Evolutionary conservation across 2,888 invertebrate genomes (phyloP), one percentile per base, ranked within the genome.

Genomic region (Nowickia ferox): DNA sequence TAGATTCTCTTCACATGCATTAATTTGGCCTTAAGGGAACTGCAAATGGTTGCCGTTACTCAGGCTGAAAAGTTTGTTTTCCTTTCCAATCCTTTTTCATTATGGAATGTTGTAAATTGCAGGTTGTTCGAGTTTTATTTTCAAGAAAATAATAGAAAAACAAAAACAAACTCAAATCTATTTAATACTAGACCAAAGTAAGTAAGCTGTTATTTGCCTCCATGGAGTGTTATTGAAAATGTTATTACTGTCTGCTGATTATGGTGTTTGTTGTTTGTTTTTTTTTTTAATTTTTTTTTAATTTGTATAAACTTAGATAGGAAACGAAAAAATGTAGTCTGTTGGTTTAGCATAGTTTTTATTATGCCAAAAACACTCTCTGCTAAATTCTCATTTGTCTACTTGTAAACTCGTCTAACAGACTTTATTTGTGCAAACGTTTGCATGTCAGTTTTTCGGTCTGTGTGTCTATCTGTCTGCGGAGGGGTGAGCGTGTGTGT

Each of bases 371-470:
- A 79, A 71, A 83, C 85, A 83, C 75, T 79, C 86, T 79, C 71
- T 76, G 86, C 83, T 86, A 83, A 79, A 83, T 79, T 83, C 83
- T 83, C 86, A 83, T 83, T 83, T 86, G 74, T 81, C 61, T 76
- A 55, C 66, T 81, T 85, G 82, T 83, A 79, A 86, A 86, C 75
- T 86, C 83, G 86, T 79, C 79, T 79, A 78, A 66, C 63, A 71
- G 82, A 83, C 69, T 75, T 69, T 69, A 78, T 74, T 78, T 85
- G 57, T 71, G 63, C 55, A 63, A 51, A 17, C 53, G 66, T 57
- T 38, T 66, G 46, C 55, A 53, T 71, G 80, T 66, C 53, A 71
- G 75, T 59, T 63, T 59, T 65, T 53, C 13, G n/a, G 48, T 63
- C 17, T 65, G 57, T 42, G 22, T 46, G 9, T 13, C 40, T 71